A percentile compares a stretch with the other conserved stretches of the same genome.
Conservation (phyloP, 2,113 vertebrate genomes). For the Scopus umbretta region DNA sequence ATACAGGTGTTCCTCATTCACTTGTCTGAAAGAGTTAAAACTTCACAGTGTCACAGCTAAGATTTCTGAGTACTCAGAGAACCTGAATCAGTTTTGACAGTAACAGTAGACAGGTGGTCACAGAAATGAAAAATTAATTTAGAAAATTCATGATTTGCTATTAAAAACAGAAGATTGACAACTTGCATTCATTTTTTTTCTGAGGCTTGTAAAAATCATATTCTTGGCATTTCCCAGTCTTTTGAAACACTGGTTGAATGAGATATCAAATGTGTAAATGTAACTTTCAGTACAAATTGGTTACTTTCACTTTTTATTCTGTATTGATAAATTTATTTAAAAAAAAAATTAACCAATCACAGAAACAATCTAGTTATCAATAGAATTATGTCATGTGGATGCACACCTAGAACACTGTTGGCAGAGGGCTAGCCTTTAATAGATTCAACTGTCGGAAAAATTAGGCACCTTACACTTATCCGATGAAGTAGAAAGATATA, state of each 20-base stretch:
- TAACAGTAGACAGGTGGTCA: neutral
- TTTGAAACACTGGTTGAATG: neutral
- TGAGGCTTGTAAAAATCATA: neutral
- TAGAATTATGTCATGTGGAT: neutral
- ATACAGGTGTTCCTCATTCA: no score
- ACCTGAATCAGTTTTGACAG: no score
- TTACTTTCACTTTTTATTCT: neutral
- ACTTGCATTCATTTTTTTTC: neutral
- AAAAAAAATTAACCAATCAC: neutral
- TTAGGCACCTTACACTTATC: neutral
- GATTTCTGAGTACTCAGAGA: no score
- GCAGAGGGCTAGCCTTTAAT: neutral
- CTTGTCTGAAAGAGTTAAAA: no score
- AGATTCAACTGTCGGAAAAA: neutral
- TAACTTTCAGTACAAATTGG: neutral
- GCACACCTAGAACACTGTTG: neutral
- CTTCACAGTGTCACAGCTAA: no score
- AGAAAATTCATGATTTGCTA: neutral
- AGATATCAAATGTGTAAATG: neutral
- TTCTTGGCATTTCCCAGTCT: neutral
- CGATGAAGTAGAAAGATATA: neutral
- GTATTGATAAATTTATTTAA: neutral
- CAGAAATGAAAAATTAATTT: neutral
- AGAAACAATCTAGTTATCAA: neutral
- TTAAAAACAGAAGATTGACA: slow-evolving; percentile 6